phyloP scores from a whole-genome alignment of 2,113 vertebrate genomes.

The Daubentonia madagascariensis region DNA sequence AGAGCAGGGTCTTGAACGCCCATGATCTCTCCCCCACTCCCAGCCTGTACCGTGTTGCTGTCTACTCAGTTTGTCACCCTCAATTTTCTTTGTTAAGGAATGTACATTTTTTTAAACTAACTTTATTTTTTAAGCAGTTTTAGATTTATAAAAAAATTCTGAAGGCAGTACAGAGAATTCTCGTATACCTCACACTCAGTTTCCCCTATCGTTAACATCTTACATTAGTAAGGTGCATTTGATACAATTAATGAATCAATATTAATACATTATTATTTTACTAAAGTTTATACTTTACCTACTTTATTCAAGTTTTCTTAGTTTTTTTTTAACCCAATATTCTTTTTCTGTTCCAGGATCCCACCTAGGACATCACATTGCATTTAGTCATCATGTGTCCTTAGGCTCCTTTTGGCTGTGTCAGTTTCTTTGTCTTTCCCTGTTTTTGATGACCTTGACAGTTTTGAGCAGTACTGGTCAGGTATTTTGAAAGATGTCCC shows the following conservation, averaged over 20 bases:
- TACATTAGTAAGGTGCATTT: neutral
- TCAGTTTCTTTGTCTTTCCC: neutral
- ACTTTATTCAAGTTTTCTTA: neutral
- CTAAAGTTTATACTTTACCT: neutral
- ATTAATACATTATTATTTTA: neutral
- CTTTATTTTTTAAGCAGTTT: neutral
- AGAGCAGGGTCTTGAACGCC: neutral
- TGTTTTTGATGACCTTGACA: neutral
- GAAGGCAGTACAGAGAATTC: neutral
- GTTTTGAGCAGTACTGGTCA: neutral
- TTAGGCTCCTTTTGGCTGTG: neutral
- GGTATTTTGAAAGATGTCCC: neutral
- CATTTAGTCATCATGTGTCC: neutral
- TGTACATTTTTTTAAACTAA: neutral
- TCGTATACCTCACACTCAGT: neutral
- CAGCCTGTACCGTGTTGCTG: rapidly evolving
- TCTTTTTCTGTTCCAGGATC: neutral
- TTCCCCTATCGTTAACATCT: neutral
- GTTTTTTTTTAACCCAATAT: neutral
- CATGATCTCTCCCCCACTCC: neutral
- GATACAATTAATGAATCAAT: neutral
- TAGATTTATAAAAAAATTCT: neutral
- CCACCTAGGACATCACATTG: neutral
- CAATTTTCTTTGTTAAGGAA: neutral
- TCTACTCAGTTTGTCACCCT: neutral